These are phyloP conservation scores for Anthophora plumipes DNA, from an alignment of 2,888 invertebrate genomes.

Conservation along the genomic window DNA sequence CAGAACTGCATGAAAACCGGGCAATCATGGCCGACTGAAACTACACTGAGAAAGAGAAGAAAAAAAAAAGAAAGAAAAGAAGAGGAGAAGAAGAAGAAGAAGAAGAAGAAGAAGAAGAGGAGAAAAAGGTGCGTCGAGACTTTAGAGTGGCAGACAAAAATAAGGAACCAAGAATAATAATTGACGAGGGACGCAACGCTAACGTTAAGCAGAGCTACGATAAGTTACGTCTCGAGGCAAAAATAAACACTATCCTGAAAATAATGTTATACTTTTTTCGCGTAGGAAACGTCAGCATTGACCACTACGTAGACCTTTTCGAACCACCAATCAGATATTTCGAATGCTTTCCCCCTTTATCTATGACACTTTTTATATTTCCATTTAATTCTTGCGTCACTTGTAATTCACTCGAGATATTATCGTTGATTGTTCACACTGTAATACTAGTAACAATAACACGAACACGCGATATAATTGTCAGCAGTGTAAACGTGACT, in stretches of 20 bases:
- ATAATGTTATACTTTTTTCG: slow-evolving; percentile 65
- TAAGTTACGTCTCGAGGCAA: slow-evolving; percentile 58
- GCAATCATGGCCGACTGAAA: slow-evolving; percentile 6
- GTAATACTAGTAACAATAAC: not conserved
- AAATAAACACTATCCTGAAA: slow-evolving; percentile 71
- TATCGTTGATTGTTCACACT: not conserved
- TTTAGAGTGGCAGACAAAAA: slow-evolving; percentile 57
- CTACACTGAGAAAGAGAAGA: not conserved
- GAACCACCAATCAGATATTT: not conserved
- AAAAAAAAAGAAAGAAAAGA: not conserved
- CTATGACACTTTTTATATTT: not conserved
- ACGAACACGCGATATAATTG: not conserved
- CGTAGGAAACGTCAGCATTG: slow-evolving; percentile 34
- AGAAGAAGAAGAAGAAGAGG: not conserved
- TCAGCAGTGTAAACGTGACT: not conserved
- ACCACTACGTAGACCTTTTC: not conserved
- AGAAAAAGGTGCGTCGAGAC: slow-evolving; percentile 46
- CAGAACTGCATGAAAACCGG: not conserved
- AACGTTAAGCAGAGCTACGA: slow-evolving; percentile 69
- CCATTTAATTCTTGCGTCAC: not conserved
- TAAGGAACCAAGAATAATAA: slow-evolving; percentile 73
- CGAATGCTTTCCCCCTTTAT: not conserved
- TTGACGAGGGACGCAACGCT: slow-evolving; percentile 63
- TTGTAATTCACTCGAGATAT: not conserved
- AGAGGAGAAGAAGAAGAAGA: too few species aligned